Conservation (phyloP, 1,140 invertebrate species). For the Pentalonia nigronervosa region DNA sequence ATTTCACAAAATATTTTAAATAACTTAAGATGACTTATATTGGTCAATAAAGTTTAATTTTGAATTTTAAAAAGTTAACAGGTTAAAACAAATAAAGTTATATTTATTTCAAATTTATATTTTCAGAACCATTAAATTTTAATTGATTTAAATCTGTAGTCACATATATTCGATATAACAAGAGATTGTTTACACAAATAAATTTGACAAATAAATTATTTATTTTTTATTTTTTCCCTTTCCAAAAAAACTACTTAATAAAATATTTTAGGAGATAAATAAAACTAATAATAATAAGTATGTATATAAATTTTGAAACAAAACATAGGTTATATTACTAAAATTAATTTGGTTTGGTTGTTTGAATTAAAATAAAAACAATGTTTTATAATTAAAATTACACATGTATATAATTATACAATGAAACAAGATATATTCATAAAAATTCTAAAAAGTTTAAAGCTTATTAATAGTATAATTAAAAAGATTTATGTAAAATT, state of each 20-base stretch:
- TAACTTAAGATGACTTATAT: neutral
- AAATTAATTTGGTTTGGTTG: conserved; percentile 43
- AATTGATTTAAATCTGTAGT: neutral
- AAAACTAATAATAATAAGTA: conserved; percentile 9
- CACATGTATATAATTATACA: neutral
- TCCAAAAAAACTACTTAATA: conserved; percentile 5
- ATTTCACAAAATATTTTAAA: neutral
- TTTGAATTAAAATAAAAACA: conserved; percentile 27
- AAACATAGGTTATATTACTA: neutral
- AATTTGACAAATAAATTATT: neutral
- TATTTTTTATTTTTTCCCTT: too few relatives aligned
- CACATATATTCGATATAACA: neutral
- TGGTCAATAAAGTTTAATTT: too few relatives aligned
- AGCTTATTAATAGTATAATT: neutral
- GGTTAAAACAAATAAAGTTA: neutral
- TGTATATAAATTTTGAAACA: conserved; percentile 26
- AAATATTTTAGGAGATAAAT: conserved; percentile 24
- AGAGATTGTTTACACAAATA: neutral
- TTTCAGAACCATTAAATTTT: neutral
- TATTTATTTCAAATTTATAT: neutral
- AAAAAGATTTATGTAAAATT: neutral
- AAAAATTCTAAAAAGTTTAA: neutral
- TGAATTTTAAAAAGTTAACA: neutral
- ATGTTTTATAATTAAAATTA: neutral
- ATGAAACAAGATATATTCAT: neutral